Percentiles rank a stretch among this genome's conserved stretches.
Conservation (phyloP, 1,140 invertebrate genomes). For the Sinella curviseta region DNA sequence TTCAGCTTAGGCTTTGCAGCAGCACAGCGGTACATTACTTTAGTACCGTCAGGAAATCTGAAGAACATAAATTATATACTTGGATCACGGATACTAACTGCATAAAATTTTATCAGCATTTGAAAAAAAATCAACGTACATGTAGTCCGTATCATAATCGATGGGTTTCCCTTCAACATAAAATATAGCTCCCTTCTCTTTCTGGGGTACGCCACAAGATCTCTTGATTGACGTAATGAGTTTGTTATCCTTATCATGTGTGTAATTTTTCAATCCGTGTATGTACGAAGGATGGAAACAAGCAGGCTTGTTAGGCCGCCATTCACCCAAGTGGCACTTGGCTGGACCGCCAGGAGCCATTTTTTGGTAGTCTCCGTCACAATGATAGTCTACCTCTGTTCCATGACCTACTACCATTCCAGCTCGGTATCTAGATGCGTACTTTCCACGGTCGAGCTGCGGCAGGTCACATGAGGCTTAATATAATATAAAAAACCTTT, state of each 20-base stretch:
- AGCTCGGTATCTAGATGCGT: slow-evolving; percentile 71
- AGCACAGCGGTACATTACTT: slow-evolving; percentile 78
- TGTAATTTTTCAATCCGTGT: slow-evolving; percentile 12
- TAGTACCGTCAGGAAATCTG: slow-evolving; percentile 73
- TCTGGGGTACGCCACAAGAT: slow-evolving; percentile 39
- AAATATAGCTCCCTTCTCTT: slow-evolving; percentile 39
- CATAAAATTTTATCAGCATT: neutral
- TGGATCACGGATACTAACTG: neutral
- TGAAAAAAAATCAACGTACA: slow-evolving; percentile 21
- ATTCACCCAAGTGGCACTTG: slow-evolving; percentile 59
- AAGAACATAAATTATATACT: slow-evolving; percentile 29
- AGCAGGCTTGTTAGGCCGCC: slow-evolving; percentile 62
- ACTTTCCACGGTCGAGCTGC: slow-evolving; percentile 69
- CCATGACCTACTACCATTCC: slow-evolving; percentile 77
- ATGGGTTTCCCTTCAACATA: slow-evolving; percentile 45
- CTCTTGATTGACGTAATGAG: slow-evolving; percentile 21
- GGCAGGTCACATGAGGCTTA: slow-evolving; percentile 73
- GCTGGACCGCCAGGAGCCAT: slow-evolving; percentile 49
- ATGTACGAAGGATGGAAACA: slow-evolving; percentile 55
- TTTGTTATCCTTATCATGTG: slow-evolving; percentile 3
- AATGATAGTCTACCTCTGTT: slow-evolving; percentile 58
- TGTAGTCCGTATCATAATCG: slow-evolving; percentile 40
- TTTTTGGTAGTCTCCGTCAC: slow-evolving; percentile 59
- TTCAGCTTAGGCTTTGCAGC: slow-evolving; percentile 58
- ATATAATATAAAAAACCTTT: slow-evolving; percentile 41